Conservation (phyloP, 2,113 vertebrate species). For the Sapajus apella region DNA sequence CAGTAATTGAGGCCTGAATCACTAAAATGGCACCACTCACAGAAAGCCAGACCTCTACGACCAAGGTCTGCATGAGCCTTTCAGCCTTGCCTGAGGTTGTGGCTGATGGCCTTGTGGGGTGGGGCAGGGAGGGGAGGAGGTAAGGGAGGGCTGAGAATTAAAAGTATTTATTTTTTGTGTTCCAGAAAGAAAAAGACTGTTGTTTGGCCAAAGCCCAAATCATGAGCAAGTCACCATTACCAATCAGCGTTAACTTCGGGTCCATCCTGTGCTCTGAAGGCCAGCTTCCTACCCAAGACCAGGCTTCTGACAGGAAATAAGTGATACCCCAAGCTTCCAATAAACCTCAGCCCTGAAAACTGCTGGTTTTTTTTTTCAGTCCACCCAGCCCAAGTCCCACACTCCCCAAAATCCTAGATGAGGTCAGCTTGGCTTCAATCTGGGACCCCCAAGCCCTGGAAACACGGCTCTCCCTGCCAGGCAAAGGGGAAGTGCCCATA, state of each 20-base stretch:
- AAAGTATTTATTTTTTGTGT: neutral
- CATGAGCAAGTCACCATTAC: neutral
- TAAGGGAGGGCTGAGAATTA: neutral
- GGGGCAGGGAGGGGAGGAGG: too few relatives aligned
- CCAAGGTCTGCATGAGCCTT: neutral
- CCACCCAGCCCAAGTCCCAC: neutral
- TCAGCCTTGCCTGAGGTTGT: too few relatives aligned
- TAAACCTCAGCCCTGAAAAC: neutral
- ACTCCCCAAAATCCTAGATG: neutral
- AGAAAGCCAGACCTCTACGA: neutral
- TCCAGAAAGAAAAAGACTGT: neutral
- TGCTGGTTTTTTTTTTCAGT: neutral
- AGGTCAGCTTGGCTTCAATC: neutral
- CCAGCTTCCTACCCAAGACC: neutral
- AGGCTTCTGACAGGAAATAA: too few relatives aligned
- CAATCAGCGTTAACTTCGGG: neutral
- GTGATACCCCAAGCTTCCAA: neutral
- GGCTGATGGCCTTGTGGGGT: too few relatives aligned
- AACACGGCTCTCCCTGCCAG: neutral
- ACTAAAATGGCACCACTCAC: neutral
- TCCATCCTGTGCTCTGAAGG: rapidly evolving
- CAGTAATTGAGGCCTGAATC: neutral
- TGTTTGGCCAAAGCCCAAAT: neutral
- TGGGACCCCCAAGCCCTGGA: neutral
- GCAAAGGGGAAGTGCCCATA: neutral